Base-by-base conservation (phyloP, 2,888 invertebrate species). In the Tryphoninae sp. region DNA sequence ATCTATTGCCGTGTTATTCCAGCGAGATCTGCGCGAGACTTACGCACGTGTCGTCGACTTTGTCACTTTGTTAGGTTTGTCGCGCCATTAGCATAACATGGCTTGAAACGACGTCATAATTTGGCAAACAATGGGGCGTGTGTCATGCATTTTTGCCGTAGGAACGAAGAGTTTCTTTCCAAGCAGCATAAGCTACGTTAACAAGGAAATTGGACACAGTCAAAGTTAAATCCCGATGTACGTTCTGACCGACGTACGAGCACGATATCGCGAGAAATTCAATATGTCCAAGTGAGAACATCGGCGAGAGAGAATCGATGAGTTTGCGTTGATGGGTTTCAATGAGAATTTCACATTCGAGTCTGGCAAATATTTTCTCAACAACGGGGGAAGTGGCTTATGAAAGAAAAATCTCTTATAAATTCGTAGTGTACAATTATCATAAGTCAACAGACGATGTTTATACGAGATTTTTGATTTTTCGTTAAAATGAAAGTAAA, bases 61-160 rank as follows among this genome's bases (percentile, higher is more conserved):
- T 75, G 74, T 83, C 78, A 76, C 78, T 81, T 79, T 76, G 80
- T 82, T 78, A 73, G 79, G 79, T 81, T 84, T 81, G 85, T 86
- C 86, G 84, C 83, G 81, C 84, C 83, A 84, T 86, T 86, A 86
- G 84, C 86, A 86, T 86, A 86, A 86, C 86, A 86, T 84, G 86
- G 74, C 77, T 78, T 78, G 82, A 80, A 82, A 75, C 85, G 84
- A 86, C 84, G 86, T 86, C 86, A 86, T 86, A 86, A 86, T 86
- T 86, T 81, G 84, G 84, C 83, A 81, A 86, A 86, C 86, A 86
- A 86, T 86, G 86, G 86, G 84, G 84, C 85, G 85, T 85, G 86
- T 84, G 84, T 86, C 86, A 86, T 83, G 82, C 75, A 80, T 81
- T 82, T 81, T 78, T 77, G 78, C 78, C 65, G 81, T 40, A 61